phyloP scores from a whole-genome alignment of 1,140 invertebrate genomes.

The Rhagoletis zephyria region DNA sequence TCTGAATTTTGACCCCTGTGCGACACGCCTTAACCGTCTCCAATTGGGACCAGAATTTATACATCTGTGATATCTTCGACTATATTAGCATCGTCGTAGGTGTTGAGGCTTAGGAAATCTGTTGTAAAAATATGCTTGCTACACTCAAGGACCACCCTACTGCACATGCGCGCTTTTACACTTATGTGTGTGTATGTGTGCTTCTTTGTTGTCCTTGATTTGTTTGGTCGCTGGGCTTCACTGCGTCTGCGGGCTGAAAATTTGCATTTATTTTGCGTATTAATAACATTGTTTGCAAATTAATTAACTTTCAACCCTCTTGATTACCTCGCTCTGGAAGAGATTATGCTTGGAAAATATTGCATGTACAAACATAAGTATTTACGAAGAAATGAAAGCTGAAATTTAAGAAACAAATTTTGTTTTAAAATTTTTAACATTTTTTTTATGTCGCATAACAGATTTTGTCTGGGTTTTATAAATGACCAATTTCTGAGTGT shows the following conservation, averaged over 20 bases:
- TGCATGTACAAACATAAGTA: not conserved
- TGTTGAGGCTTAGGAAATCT: too few relatives aligned
- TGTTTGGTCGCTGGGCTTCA: constrained; percentile 19
- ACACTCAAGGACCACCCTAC: too few relatives aligned
- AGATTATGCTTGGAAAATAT: not conserved
- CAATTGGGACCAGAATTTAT: too few relatives aligned
- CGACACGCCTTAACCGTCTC: too few relatives aligned
- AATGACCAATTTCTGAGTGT: too few relatives aligned
- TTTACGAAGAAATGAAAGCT: not conserved
- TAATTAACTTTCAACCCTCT: constrained; percentile 43
- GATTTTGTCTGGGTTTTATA: too few relatives aligned
- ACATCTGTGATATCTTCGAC: too few relatives aligned
- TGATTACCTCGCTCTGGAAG: not conserved
- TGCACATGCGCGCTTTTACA: not conserved
- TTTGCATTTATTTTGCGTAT: constrained; percentile 51
- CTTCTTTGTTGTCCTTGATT: constrained; percentile 47
- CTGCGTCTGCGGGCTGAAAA: not conserved
- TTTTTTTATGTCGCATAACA: not conserved
- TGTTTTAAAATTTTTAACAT: not conserved
- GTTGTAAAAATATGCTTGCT: too few relatives aligned
- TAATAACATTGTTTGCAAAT: constrained; percentile 48
- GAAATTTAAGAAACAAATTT: constrained; percentile 12
- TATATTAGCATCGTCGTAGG: too few relatives aligned
- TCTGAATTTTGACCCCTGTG: too few relatives aligned
- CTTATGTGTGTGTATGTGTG: not conserved